Conservation (phyloP, 2,888 invertebrate genomes). For the Perdita meconis region DNA sequence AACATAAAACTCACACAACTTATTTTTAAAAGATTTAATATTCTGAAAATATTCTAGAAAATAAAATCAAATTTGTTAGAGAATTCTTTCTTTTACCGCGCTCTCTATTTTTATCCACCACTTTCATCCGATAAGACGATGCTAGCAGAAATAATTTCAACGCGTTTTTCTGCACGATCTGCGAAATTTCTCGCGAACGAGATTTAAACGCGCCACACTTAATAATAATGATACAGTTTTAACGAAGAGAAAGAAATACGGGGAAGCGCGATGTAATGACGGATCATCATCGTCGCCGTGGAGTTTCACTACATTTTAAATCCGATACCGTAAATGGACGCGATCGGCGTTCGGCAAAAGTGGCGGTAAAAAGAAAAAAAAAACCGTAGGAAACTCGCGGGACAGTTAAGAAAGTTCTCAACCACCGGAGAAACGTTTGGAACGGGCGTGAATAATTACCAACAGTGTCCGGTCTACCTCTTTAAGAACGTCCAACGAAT, state of each 20-base stretch:
- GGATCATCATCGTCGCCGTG: background rate
- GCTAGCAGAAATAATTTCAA: background rate
- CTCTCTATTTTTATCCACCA: background rate
- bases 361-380: background rate
- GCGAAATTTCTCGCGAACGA: background rate
- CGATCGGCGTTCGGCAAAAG: background rate
- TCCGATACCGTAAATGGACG: background rate
- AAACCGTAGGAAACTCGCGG: conserved; percentile 1
- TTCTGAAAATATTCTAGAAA: background rate
- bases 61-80: background rate
- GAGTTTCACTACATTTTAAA: background rate
- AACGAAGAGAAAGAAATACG: background rate
- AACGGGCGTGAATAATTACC: conserved; percentile 58
- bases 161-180: background rate
- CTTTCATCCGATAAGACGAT: background rate
- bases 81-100: background rate
- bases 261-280: background rate
- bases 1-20: too few species aligned
- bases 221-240: background rate
- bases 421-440: conserved; percentile 41
- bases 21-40: background rate
- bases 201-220: background rate
- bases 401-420: conserved; percentile 43
- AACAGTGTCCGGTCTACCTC: conserved; percentile 57
- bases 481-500: conserved; percentile 56